A percentile compares a stretch with the other conserved stretches of the same genome.
phyloP scores from a whole-genome alignment of 2,888 invertebrate species.

The Ornithoptera priamus region DNA sequence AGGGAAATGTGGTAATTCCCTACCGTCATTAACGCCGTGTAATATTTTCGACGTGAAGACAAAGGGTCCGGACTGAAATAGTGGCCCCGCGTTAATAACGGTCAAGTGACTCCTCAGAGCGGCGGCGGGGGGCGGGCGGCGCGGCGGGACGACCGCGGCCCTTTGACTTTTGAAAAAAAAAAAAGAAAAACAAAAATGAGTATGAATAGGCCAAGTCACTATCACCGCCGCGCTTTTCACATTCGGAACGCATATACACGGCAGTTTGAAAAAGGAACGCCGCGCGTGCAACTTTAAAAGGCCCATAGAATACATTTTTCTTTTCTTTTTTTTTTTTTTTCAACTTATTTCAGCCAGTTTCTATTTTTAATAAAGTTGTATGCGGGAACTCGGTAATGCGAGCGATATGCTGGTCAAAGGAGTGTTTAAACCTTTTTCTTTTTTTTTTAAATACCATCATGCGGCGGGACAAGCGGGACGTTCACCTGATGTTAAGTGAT shows the following conservation, averaged over 20 bases:
- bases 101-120: slow-evolving; percentile 4
- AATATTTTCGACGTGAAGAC: too few relatives aligned
- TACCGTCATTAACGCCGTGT: too few relatives aligned
- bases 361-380: slow-evolving; percentile 28
- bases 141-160: slow-evolving; percentile 5
- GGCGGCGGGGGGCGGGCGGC: background rate
- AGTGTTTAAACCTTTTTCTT: slow-evolving; percentile 22
- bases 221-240: slow-evolving; percentile 16
- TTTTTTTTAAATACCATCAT: too few relatives aligned
- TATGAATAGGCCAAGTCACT: slow-evolving; percentile 8
- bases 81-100: background rate
- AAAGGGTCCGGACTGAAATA: too few relatives aligned
- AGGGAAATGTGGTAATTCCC: too few relatives aligned
- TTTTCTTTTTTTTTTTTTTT: background rate
- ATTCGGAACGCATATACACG: slow-evolving; percentile 15
- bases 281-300: slow-evolving; percentile 16
- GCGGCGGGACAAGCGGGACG: too few relatives aligned
- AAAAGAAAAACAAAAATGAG: slow-evolving; percentile 1
- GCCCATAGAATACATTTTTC: background rate
- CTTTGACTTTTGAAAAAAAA: background rate
- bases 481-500: too few relatives aligned
- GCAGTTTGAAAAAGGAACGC: slow-evolving; percentile 25
- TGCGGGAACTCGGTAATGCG: slow-evolving; percentile 20
- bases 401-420: slow-evolving; percentile 19
- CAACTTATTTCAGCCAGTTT: background rate